Evolutionary conservation across 2,888 invertebrate species (phyloP).

Genomic region (Drosophila gaucha): DNA sequence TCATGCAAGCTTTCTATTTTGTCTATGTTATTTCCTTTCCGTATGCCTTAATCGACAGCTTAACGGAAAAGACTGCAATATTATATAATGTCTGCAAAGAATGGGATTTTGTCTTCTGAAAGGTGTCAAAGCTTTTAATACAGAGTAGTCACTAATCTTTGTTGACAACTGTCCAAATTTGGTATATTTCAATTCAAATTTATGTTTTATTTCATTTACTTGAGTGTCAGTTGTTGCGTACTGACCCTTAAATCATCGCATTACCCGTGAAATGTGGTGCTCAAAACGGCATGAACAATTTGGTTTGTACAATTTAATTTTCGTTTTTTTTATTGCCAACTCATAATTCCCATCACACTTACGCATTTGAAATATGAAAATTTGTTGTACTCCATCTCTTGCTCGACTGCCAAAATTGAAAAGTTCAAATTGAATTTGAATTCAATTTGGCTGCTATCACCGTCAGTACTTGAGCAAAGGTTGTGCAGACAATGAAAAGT

Average conservation of each 20-base stretch:
- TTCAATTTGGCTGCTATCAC: constrained; percentile 81
- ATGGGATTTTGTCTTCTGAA: background rate
- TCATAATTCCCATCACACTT: constrained; percentile 75
- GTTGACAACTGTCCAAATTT: constrained; percentile 28
- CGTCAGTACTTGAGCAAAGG: constrained; percentile 33
- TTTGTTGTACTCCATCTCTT: constrained; percentile 31
- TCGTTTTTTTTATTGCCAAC: constrained; percentile 42
- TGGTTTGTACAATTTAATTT: constrained; percentile 76
- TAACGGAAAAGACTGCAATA: background rate
- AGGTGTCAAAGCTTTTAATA: background rate
- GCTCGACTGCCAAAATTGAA: constrained; percentile 79
- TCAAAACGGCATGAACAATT: constrained; percentile 76
- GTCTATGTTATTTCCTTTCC: background rate
- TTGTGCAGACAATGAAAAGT: constrained; percentile 44
- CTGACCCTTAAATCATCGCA: background rate
- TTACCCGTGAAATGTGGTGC: constrained; percentile 59
- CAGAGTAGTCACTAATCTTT: no score
- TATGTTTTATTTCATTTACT: constrained; percentile 70
- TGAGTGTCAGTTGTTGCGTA: constrained; percentile 28
- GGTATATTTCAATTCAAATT: constrained; percentile 63
- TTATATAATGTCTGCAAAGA: background rate
- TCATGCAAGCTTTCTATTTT: constrained; percentile 1
- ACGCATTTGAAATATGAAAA: constrained; percentile 69
- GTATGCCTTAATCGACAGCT: no score
- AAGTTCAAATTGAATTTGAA: constrained; percentile 85